Conservation (phyloP, 2,113 vertebrate species). For the Apteryx mantelli region DNA sequence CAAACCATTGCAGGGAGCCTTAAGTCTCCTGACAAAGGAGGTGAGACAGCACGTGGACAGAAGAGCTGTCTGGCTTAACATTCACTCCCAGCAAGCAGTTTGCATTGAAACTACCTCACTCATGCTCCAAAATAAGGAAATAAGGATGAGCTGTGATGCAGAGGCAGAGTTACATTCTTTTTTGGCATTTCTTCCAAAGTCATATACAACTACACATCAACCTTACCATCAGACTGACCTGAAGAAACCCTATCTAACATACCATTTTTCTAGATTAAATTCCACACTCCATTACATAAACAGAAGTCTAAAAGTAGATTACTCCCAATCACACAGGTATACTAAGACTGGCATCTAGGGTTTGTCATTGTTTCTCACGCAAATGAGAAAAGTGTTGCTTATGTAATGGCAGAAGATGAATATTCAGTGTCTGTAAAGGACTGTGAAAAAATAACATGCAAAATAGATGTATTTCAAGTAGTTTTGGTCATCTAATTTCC, state of each 20-base stretch:
- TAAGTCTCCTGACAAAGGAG: not conserved
- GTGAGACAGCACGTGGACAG: not conserved
- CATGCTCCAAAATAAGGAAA: not conserved
- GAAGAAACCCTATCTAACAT: not conserved
- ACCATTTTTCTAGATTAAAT: not conserved
- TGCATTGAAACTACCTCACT: not conserved
- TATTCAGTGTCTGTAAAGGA: not conserved
- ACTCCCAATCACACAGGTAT: not conserved
- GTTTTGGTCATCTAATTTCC: not conserved
- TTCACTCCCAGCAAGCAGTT: accelerated
- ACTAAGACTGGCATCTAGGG: not conserved
- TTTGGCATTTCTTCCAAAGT: not conserved
- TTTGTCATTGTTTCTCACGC: not conserved
- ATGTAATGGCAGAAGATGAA: not conserved
- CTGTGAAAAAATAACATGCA: not conserved
- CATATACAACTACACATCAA: not conserved
- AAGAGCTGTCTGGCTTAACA: not conserved
- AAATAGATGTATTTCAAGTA: not conserved
- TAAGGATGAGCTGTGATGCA: not conserved
- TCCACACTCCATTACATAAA: not conserved
- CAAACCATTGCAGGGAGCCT: not conserved
- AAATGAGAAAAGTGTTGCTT: not conserved
- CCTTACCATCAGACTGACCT: not conserved
- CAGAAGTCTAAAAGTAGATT: not conserved
- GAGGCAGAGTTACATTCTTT: not conserved